These are phyloP conservation scores for Sebastes hopkinsi DNA, from an alignment of 2,797 vertebrate species.

Conservation along the genomic window DNA sequence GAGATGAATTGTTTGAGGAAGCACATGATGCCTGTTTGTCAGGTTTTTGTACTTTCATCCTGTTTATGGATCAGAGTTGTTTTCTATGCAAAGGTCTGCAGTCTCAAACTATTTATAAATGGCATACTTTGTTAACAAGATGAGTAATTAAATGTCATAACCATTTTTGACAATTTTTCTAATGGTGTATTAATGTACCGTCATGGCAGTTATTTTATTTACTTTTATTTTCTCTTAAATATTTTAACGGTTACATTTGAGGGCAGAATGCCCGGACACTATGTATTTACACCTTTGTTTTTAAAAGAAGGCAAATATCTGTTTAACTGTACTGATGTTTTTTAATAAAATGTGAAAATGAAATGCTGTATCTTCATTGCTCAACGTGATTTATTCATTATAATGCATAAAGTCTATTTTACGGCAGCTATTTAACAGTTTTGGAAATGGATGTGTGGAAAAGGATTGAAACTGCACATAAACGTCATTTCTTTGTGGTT, in stretches of 20 bases:
- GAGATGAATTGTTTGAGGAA: constrained; percentile 13
- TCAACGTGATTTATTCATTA: not conserved
- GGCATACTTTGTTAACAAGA: constrained; percentile 31
- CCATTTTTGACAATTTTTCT: constrained; percentile 21
- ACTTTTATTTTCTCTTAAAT: constrained; percentile 19
- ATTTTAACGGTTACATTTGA: constrained; percentile 30
- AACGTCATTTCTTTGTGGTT: not conserved
- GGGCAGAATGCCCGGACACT: constrained; percentile 27
- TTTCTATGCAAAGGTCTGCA: constrained; percentile 39
- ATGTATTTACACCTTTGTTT: constrained; percentile 30
- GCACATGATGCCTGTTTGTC: not conserved
- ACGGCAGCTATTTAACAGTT: not conserved
- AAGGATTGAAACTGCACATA: not conserved
- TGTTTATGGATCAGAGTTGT: constrained; percentile 18
- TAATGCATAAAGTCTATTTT: not conserved
- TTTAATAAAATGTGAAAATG: constrained; percentile 53
- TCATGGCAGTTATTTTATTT: constrained; percentile 41
- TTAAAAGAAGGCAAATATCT: constrained; percentile 8
- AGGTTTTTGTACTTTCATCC: constrained; percentile 12
- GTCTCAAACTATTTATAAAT: constrained; percentile 50
- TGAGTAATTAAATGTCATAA: constrained; percentile 40
- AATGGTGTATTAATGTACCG: constrained; percentile 34
- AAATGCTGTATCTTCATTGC: not conserved
- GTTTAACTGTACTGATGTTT: constrained; percentile 31
- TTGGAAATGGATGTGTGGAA: not conserved